Evolutionary conservation across 2,888 invertebrate genomes (phyloP).

Genomic region (Athrips mouffetella): DNA sequence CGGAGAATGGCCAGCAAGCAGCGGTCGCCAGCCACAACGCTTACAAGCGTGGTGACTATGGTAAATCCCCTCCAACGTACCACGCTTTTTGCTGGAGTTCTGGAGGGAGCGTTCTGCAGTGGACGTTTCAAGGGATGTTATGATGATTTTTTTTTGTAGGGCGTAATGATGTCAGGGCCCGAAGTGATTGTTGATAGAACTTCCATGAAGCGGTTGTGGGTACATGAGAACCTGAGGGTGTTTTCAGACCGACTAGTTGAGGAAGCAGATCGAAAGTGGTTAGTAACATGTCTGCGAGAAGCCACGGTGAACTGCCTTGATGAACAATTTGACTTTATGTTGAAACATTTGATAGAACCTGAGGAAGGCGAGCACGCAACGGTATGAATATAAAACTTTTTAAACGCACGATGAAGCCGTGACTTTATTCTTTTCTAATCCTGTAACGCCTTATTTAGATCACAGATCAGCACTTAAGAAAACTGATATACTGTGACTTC

Average conservation of each 20-base stretch:
- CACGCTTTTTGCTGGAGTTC: too few relatives aligned
- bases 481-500: slow-evolving; percentile 95
- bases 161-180: slow-evolving; percentile 93
- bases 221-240: slow-evolving; percentile 94
- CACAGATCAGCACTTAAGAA: slow-evolving; percentile 88
- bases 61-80: too few relatives aligned
- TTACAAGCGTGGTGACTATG: too few relatives aligned
- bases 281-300: slow-evolving; percentile 83
- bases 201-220: slow-evolving; percentile 95
- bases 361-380: slow-evolving; percentile 28
- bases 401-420: too few relatives aligned
- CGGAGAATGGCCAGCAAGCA: too few relatives aligned
- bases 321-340: slow-evolving; percentile 83
- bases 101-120: too few relatives aligned
- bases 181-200: slow-evolving; percentile 92
- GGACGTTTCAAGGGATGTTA: too few relatives aligned
- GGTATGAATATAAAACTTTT: background rate
- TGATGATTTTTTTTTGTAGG: slow-evolving; percentile 70
- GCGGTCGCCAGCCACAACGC: too few relatives aligned
- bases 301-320: slow-evolving; percentile 80
- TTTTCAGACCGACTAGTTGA: slow-evolving; percentile 95
- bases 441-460: slow-evolving; percentile 78
- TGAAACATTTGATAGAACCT: slow-evolving; percentile 78
- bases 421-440: too few relatives aligned
- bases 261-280: slow-evolving; percentile 88